These are phyloP conservation scores for Perizoma affinitatum DNA, from an alignment of 2,888 invertebrate genomes.

Conservation along the genomic window DNA sequence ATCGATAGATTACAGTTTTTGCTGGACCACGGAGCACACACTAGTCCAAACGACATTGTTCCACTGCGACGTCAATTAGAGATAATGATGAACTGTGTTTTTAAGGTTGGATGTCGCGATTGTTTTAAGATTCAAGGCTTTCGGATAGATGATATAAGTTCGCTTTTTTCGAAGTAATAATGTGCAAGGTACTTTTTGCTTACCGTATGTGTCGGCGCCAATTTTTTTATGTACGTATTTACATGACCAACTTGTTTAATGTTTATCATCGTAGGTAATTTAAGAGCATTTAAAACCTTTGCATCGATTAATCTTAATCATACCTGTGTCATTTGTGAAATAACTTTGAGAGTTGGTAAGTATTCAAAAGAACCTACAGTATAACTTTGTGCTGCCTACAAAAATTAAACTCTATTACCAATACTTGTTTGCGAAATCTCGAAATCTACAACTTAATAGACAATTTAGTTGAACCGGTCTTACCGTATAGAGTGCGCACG, in stretches of 20 bases:
- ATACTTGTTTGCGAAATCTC: slow-evolving; percentile 15
- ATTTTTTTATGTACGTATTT: slow-evolving; percentile 27
- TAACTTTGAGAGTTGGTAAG: too few relatives aligned
- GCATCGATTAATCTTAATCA: too few relatives aligned
- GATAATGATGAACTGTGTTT: slow-evolving; percentile 75
- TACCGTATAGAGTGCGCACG: slow-evolving; percentile 23
- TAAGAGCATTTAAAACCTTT: too few relatives aligned
- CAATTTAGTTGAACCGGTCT: slow-evolving; percentile 15
- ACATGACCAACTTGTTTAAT: slow-evolving; percentile 34
- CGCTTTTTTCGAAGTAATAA: slow-evolving; percentile 32
- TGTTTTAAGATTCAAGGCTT: slow-evolving; percentile 52
- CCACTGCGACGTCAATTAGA: slow-evolving; percentile 73
- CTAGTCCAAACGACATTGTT: slow-evolving; percentile 74
- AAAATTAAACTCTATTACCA: background rate
- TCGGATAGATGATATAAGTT: slow-evolving; percentile 44
- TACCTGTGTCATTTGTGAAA: too few relatives aligned
- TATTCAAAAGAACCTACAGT: too few relatives aligned
- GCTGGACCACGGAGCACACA: slow-evolving; percentile 49
- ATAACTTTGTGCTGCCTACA: background rate
- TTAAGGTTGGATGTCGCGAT: slow-evolving; percentile 58
- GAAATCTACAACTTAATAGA: slow-evolving; percentile 29
- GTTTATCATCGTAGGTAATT: background rate
- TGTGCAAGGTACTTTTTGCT: slow-evolving; percentile 25
- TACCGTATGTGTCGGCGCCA: slow-evolving; percentile 31
- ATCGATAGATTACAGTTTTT: slow-evolving; percentile 80